These are phyloP conservation scores for Drosophila nikananu DNA, from an alignment of 1,140 invertebrate species.

Conservation along the genomic window DNA sequence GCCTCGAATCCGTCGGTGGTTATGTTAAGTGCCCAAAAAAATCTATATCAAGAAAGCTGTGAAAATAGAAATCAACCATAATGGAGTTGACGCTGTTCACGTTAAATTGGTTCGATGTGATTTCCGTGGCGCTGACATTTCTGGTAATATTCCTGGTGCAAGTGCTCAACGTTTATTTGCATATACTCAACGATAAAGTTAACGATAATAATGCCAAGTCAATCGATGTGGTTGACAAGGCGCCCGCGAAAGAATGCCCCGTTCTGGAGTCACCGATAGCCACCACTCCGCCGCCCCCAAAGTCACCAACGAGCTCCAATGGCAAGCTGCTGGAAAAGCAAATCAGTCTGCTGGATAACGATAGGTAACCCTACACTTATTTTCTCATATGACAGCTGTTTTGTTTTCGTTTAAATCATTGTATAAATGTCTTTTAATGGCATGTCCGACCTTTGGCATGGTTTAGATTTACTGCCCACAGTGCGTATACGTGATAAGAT, in stretches of 20 bases:
- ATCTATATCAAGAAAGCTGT: slow-evolving; percentile 21
- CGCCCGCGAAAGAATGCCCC: slow-evolving; percentile 12
- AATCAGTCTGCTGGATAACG: slow-evolving; percentile 66
- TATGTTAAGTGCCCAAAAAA: slow-evolving; percentile 18
- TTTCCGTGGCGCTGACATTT: slow-evolving; percentile 65
- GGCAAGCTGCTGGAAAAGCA: slow-evolving; percentile 79
- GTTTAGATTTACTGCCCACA: slow-evolving; percentile 2
- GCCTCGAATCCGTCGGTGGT: slow-evolving; percentile 32
- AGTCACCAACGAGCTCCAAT: slow-evolving; percentile 40
- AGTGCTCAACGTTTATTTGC: slow-evolving; percentile 70
- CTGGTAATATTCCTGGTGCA: slow-evolving; percentile 65
- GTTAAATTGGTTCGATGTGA: slow-evolving; percentile 74
- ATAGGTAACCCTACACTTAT: slow-evolving; percentile 55
- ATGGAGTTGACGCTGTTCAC: slow-evolving; percentile 55
- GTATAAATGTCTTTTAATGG: slow-evolving; percentile 20
- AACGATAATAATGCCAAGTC: slow-evolving; percentile 19
- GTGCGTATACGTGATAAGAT: slow-evolving; percentile 64
- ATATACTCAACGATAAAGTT: slow-evolving; percentile 52
- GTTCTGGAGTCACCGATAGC: slow-evolving; percentile 17
- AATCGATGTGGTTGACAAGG: slow-evolving; percentile 40
- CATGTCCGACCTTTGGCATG: slow-evolving; percentile 33
- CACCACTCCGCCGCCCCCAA: slow-evolving; percentile 13
- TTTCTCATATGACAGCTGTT: slow-evolving; percentile 36
- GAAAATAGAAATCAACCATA: slow-evolving; percentile 24
- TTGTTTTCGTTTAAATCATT: slow-evolving; percentile 23